These are phyloP conservation scores for Drosophila atripex DNA, from an alignment of 2,888 invertebrate genomes.

Conservation along the genomic window DNA sequence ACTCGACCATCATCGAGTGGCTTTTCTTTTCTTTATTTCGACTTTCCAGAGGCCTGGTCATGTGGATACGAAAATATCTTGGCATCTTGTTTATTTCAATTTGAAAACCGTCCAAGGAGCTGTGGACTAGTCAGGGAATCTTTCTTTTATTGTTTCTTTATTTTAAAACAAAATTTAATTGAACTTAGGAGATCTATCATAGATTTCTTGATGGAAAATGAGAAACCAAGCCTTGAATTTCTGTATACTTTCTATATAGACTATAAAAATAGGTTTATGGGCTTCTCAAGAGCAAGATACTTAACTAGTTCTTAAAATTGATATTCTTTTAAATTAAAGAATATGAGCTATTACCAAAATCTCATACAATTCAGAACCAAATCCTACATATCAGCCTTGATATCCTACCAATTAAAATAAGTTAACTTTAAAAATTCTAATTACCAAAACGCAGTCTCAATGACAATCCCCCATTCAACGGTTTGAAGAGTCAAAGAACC, in stretches of 20 bases:
- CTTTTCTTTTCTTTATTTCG: conserved; percentile 49
- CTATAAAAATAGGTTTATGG: too few species aligned
- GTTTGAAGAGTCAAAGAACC: conserved; percentile 26
- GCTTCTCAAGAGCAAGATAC: too few species aligned
- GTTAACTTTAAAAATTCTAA: neutral
- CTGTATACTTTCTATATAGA: too few species aligned
- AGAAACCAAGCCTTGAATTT: too few species aligned
- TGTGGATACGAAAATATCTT: conserved; percentile 9
- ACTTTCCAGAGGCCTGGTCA: conserved; percentile 16
- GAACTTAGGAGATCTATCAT: too few species aligned
- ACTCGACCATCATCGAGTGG: conserved; percentile 78
- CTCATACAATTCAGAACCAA: too few species aligned
- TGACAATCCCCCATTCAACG: conserved; percentile 1
- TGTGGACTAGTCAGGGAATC: conserved; percentile 29
- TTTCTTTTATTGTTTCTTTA: neutral
- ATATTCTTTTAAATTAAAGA: neutral
- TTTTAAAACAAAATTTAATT: neutral
- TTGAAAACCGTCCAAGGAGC: conserved; percentile 8
- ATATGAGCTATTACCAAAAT: too few species aligned
- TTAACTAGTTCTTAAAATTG: too few species aligned
- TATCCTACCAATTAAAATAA: neutral
- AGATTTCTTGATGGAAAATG: too few species aligned
- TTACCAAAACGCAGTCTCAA: neutral
- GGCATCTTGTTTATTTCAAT: conserved; percentile 26
- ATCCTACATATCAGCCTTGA: neutral